A percentile compares a stretch with the other conserved stretches of the same genome.
phyloP scores from a whole-genome alignment of 2,113 vertebrate genomes.

The Serilophus lunatus region DNA sequence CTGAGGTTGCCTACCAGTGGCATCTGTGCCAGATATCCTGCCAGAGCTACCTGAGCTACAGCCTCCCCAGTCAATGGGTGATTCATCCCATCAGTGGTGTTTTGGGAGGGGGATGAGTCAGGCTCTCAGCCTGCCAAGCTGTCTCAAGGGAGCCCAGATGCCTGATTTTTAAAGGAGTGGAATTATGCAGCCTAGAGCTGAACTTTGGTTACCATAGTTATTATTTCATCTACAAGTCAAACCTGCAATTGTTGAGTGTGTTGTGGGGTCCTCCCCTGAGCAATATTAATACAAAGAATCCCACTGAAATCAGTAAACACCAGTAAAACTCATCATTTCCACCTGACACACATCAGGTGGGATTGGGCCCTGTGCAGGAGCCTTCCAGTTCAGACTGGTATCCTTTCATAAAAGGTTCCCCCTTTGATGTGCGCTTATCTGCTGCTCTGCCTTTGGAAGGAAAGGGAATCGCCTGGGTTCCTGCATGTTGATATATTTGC shows the following conservation, averaged over 20 bases:
- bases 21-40: neutral
- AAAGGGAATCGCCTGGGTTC: neutral
- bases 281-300: neutral
- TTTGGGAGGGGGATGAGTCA: neutral
- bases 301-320: neutral
- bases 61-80: neutral
- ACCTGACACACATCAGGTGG: neutral
- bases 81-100: neutral
- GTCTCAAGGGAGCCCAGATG: neutral
- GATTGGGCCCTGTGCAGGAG: neutral
- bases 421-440: neutral
- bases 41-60: neutral
- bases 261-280: neutral
- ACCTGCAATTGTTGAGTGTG: neutral
- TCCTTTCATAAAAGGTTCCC: neutral
- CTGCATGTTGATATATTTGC: neutral
- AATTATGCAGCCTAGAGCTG: neutral
- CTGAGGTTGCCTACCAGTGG: neutral
- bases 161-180: neutral
- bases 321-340: neutral
- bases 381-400: neutral
- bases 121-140: neutral
- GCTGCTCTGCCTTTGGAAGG: neutral
- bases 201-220: neutral
- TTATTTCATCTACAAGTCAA: neutral